Conservation (phyloP, 1,140 invertebrate genomes). For the Pectinophora gossypiella region DNA sequence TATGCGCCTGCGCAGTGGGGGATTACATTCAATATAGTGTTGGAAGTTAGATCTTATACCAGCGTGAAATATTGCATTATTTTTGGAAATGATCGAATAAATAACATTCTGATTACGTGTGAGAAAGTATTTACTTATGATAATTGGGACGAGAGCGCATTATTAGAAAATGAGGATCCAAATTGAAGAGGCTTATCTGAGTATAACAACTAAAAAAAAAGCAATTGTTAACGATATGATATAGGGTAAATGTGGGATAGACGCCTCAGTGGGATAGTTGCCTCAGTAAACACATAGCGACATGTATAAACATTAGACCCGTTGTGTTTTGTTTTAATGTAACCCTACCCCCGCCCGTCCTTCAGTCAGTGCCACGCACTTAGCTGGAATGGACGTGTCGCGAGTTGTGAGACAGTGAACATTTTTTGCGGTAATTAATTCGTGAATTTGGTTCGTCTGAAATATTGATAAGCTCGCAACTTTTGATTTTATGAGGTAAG, state of each 20-base stretch:
- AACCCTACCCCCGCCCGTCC: slow-evolving; percentile 8
- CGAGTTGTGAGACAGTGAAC: slow-evolving; percentile 21
- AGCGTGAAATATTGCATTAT: slow-evolving; percentile 1
- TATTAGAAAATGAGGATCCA: too few species aligned
- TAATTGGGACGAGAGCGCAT: too few species aligned
- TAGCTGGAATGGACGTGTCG: slow-evolving; percentile 16
- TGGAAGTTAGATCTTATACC: neutral
- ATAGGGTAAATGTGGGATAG: slow-evolving; percentile 8
- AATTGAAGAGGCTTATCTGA: too few species aligned
- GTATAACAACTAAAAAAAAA: too few species aligned
- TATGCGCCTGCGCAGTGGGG: slow-evolving; percentile 35
- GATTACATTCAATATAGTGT: slow-evolving; percentile 22
- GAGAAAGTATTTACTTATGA: neutral
- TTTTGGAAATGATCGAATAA: neutral
- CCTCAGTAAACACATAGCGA: slow-evolving; percentile 16
- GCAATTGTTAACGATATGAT: too few species aligned
- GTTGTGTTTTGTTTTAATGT: neutral
- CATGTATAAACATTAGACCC: too few species aligned
- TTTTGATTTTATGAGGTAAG: slow-evolving; percentile 13
- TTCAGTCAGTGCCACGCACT: slow-evolving; percentile 18
- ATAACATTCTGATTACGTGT: neutral
- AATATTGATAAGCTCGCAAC: too few species aligned
- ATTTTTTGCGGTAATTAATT: slow-evolving; percentile 15
- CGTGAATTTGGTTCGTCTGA: slow-evolving; percentile 16
- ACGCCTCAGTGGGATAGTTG: slow-evolving; percentile 17